Conservation (phyloP, 2,113 vertebrate genomes). For the Brachypteracias leptosomus region DNA sequence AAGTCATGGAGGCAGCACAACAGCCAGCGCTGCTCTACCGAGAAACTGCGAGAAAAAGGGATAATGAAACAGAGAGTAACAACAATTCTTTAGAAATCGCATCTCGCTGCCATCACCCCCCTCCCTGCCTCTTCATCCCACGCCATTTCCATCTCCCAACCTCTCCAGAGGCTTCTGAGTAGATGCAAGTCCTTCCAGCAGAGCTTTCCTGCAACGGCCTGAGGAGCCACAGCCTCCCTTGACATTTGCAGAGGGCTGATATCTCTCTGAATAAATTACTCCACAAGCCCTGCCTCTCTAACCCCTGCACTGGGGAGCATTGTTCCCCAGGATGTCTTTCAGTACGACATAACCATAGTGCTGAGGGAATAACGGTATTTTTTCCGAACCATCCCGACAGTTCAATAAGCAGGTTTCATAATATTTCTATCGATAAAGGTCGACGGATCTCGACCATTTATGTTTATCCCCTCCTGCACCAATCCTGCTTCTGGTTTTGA, state of each 20-base stretch:
- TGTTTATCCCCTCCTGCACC: neutral
- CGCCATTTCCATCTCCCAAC: neutral
- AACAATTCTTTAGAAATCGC: neutral
- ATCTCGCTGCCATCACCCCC: neutral
- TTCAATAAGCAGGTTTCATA: conserved; percentile 5
- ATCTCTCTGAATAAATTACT: conserved; percentile 31
- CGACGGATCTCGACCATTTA: neutral
- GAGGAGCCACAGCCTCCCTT: conserved; percentile 10
- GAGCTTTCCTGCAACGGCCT: conserved; percentile 45
- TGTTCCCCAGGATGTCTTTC: neutral
- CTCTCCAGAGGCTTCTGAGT: neutral
- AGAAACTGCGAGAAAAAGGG: neutral
- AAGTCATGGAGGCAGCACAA: neutral
- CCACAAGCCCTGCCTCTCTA: neutral
- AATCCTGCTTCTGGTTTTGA: neutral
- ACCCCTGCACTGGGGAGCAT: neutral
- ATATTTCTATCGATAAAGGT: conserved; percentile 9
- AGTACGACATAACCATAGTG: neutral
- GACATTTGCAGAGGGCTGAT: conserved; percentile 11
- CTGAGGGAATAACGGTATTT: neutral
- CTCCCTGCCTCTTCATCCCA: neutral
- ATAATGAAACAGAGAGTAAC: fast-evolving
- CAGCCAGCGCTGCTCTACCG: neutral
- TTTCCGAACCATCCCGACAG: neutral
- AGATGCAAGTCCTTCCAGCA: neutral